phyloP scores from a whole-genome alignment of 1,140 invertebrate species.

The Cyclina sinensis region DNA sequence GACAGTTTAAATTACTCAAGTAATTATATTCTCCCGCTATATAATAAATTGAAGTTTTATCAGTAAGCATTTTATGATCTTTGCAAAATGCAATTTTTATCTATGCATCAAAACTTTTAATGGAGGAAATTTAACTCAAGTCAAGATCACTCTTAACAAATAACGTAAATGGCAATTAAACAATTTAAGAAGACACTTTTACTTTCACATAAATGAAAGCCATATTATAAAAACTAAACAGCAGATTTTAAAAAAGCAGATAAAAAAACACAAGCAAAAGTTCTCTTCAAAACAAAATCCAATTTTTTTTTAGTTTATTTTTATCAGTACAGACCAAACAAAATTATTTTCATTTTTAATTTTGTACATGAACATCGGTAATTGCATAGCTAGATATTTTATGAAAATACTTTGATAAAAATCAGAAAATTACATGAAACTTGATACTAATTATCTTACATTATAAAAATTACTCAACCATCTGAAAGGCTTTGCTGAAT shows the following conservation, averaged over 20 bases:
- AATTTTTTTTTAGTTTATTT: background rate
- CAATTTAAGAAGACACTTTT: background rate
- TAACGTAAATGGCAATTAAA: background rate
- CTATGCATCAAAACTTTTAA: background rate
- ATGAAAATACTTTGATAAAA: slow-evolving; percentile 49
- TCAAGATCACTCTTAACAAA: background rate
- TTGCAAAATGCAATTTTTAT: slow-evolving; percentile 2
- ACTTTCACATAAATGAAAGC: background rate
- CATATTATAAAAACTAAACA: no score
- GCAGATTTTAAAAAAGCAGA: no score
- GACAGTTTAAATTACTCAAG: background rate
- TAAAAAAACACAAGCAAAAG: no score
- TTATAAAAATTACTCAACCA: slow-evolving; percentile 46
- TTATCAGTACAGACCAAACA: background rate
- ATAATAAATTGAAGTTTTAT: background rate
- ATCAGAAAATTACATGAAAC: slow-evolving; percentile 57
- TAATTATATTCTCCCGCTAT: background rate
- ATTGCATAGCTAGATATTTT: slow-evolving; percentile 4
- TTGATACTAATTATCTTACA: slow-evolving; percentile 51
- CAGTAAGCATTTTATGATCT: slow-evolving; percentile 9
- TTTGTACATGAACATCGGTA: slow-evolving; percentile 8
- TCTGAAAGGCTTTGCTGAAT: background rate
- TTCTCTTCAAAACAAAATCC: no score
- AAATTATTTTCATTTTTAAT: slow-evolving; percentile 8
- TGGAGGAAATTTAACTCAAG: background rate